Conservation (phyloP, 1,140 invertebrate species). For the Drosophila fuyamai region DNA sequence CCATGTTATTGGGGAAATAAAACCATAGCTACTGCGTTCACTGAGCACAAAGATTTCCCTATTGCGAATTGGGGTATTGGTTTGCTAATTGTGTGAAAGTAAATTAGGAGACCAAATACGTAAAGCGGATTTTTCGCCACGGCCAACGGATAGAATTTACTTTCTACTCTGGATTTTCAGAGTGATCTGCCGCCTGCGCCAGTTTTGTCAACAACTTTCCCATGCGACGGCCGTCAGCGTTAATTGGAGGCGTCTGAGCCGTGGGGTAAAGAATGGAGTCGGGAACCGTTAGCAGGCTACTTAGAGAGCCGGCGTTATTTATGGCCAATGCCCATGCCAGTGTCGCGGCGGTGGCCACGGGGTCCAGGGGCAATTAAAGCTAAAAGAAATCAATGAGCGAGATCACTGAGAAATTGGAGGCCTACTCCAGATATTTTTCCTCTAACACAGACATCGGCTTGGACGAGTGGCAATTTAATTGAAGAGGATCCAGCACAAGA, state of each 20-base stretch:
- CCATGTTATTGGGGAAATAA: slow-evolving; percentile 28
- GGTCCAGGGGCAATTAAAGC: slow-evolving; percentile 64
- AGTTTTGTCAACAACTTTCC: slow-evolving; percentile 81
- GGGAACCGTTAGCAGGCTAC: slow-evolving; percentile 66
- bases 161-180: slow-evolving; percentile 77
- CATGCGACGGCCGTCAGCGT: slow-evolving; percentile 61
- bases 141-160: slow-evolving; percentile 65
- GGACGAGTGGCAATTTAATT: slow-evolving; percentile 63
- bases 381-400: slow-evolving; percentile 79
- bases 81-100: slow-evolving; percentile 67
- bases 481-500: slow-evolving; percentile 65
- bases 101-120: slow-evolving; percentile 57
- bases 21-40: slow-evolving; percentile 4
- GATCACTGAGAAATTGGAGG: slow-evolving; percentile 78
- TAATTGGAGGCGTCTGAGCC: slow-evolving; percentile 51
- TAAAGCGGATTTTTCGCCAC: slow-evolving; percentile 61
- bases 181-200: slow-evolving; percentile 30
- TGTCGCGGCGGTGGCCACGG: background rate
- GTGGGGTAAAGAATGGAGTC: slow-evolving; percentile 57
- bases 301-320: slow-evolving; percentile 62
- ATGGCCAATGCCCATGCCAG: slow-evolving; percentile 43
- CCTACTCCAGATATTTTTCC: slow-evolving; percentile 69
- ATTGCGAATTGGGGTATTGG: slow-evolving; percentile 25
- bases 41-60: slow-evolving; percentile 19
- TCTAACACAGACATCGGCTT: slow-evolving; percentile 31